Conservation (phyloP, 2,113 vertebrate species). For the Halcyon senegalensis region DNA sequence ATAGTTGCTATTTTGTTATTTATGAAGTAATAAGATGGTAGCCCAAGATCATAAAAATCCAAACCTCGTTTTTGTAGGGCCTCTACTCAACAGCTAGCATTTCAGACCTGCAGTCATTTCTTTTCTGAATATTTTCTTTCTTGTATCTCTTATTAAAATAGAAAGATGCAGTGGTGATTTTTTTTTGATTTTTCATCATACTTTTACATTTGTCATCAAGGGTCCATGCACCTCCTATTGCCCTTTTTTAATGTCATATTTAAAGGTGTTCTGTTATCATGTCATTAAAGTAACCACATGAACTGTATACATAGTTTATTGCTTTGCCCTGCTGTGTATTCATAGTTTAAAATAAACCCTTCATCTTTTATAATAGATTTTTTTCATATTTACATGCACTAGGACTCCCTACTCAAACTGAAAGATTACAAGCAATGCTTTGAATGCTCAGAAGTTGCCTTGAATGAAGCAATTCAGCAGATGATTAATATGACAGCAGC, state of each 20-base stretch:
- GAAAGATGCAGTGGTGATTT: neutral
- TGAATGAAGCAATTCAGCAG: constrained; percentile 94
- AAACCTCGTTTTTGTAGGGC: neutral
- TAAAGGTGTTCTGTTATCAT: neutral
- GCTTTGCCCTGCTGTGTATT: neutral
- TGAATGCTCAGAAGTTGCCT: constrained; percentile 89
- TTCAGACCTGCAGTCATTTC: neutral
- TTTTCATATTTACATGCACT: neutral
- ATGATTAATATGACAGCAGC: constrained; percentile 80
- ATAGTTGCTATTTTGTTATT: neutral
- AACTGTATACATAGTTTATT: neutral
- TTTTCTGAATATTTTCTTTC: neutral
- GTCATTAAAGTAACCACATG: neutral
- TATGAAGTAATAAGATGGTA: neutral
- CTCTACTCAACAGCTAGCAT: neutral
- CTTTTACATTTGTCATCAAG: neutral
- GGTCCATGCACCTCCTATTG: neutral
- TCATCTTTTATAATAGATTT: neutral
- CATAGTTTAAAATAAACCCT: neutral
- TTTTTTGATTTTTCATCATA: neutral
- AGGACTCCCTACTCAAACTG: constrained; percentile 92
- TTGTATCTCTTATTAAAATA: neutral
- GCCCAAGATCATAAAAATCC: neutral
- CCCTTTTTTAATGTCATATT: neutral
- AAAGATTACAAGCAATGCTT: constrained; percentile 90